Evolutionary conservation across 2,797 vertebrate species (phyloP), one percentile per base, ranked within the genome.

Genomic region (Takifugu ocellatus): DNA sequence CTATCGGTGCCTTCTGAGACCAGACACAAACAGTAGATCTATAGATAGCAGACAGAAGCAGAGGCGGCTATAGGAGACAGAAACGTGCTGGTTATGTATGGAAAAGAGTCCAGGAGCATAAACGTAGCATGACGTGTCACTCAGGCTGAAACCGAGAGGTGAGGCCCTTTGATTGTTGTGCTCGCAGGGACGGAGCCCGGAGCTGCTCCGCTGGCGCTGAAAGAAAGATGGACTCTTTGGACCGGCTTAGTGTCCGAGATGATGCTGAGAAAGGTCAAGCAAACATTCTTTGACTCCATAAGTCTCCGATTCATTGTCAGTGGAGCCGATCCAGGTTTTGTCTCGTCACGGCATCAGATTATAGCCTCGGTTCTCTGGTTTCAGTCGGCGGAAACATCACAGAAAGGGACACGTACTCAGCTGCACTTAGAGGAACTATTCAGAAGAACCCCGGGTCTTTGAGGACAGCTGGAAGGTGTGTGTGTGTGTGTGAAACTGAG

Each of bases 131-230:
- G 70, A 49, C 57, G 63, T 64, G 68, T 29, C 66, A 74, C 51
- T 74, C 49, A 58, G 59, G 63, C 54, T 79, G 62, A 70, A 75
- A 79, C 72, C 49, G 46, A 69, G 75, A 81, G 59, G 68, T 54
- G 31, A 48, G 3, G 50, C 68, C 63, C 61, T 64, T 10, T 39
- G 27, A 59, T 43, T 64, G 65, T 58, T 57, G 70, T 74, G 73
- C 65, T 65, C 63, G 47, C 59, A 45, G 68, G 79, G 77, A 78
- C 61, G 69, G 72, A 67, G 47, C 29, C 17, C 7, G 60, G 76
- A 59, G 63, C 63, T 70, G 82, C 81, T 83, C 65, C 81, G 76
- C 2, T 86, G 82, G 57, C 70, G 44, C 51, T 83, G 81, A 85
- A 85, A 79, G 78, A 73, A 60, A 54, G 66, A 63, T 7, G 0